Conservation (phyloP, 2,797 vertebrate genomes). For the Parauchenoglanis punctatus region DNA sequence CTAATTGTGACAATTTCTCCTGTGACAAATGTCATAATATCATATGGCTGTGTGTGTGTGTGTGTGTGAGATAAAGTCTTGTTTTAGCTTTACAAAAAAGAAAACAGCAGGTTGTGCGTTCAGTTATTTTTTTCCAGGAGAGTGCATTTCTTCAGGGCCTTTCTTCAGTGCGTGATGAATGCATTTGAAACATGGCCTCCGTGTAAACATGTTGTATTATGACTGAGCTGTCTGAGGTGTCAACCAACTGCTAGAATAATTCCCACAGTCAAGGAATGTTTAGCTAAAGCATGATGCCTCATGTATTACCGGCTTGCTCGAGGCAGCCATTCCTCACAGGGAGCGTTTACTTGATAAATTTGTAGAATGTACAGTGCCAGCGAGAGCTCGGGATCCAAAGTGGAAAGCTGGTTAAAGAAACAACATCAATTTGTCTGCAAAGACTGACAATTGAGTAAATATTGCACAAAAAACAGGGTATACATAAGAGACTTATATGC, state of each 20-base stretch:
- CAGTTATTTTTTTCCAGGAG: slow-evolving; percentile 56
- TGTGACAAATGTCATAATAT: slow-evolving; percentile 62
- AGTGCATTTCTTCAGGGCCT: slow-evolving; percentile 52
- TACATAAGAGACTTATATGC: neutral
- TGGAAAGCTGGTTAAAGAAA: neutral
- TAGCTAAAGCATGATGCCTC: slow-evolving; percentile 31
- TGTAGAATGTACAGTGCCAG: neutral
- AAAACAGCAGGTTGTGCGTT: slow-evolving; percentile 61
- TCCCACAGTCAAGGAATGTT: slow-evolving; percentile 38
- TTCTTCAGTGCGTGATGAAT: slow-evolving; percentile 45
- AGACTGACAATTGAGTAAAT: neutral
- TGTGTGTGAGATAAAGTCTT: slow-evolving; percentile 38
- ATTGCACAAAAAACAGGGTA: neutral
- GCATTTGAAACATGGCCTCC: slow-evolving; percentile 38
- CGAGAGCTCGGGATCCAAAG: slow-evolving; percentile 3
- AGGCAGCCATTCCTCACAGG: slow-evolving; percentile 17
- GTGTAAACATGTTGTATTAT: slow-evolving; percentile 53
- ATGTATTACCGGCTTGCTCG: slow-evolving; percentile 33
- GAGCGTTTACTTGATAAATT: slow-evolving; percentile 32
- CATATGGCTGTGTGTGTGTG: neutral
- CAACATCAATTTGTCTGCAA: slow-evolving; percentile 2
- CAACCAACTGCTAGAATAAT: slow-evolving; percentile 41
- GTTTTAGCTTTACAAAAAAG: slow-evolving; percentile 45
- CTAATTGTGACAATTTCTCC: neutral
- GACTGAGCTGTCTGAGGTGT: slow-evolving; percentile 49